These are phyloP conservation scores for Drosophila neonasuta DNA, from an alignment of 2,888 invertebrate genomes.

Conservation along the genomic window DNA sequence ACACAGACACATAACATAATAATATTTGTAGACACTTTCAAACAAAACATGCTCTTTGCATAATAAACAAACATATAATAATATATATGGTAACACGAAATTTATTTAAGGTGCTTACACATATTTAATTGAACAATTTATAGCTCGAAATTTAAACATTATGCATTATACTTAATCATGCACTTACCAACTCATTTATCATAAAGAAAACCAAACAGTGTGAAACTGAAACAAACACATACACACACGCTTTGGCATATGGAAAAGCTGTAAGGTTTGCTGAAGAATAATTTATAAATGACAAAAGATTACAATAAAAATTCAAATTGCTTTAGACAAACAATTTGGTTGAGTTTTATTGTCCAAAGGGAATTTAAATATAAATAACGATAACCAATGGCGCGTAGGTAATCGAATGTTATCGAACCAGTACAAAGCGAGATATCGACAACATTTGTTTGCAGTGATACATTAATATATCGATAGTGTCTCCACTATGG, in stretches of 20 bases:
- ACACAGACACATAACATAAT: conserved; percentile 19
- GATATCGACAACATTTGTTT: not conserved
- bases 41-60: conserved; percentile 53
- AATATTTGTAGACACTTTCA: conserved; percentile 50
- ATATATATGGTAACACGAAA: conserved; percentile 24
- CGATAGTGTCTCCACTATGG: conserved; percentile 22
- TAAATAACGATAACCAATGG: conserved; percentile 16
- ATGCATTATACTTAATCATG: conserved; percentile 59
- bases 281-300: conserved; percentile 53
- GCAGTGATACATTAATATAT: not conserved
- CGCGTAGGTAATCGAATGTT: conserved; percentile 19
- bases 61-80: conserved; percentile 41
- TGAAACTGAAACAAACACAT: conserved; percentile 23
- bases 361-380: not conserved
- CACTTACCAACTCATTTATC: conserved; percentile 61
- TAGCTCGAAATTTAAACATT: conserved; percentile 58
- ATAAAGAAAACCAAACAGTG: conserved; percentile 24
- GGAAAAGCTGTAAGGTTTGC: conserved; percentile 54
- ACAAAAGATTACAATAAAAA: conserved; percentile 69
- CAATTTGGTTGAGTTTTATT: conserved; percentile 12
- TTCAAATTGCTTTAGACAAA: conserved; percentile 70
- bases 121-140: conserved; percentile 45
- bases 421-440: not conserved
- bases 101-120: conserved; percentile 63
- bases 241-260: conserved; percentile 47